Conservation (phyloP, 2,797 vertebrate genomes). For the Loris lydekkerianus region DNA sequence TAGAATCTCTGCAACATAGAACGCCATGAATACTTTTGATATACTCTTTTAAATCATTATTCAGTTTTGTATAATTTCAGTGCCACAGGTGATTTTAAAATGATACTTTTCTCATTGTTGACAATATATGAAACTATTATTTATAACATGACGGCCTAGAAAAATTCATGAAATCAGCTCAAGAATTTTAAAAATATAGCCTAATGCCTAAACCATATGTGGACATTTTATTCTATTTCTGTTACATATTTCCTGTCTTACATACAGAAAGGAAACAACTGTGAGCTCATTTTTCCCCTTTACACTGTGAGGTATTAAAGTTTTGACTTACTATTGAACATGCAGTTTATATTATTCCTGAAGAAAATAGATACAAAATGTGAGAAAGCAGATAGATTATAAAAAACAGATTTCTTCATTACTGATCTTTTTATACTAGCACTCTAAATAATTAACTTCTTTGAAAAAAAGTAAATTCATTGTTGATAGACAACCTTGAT, state of each 20-base stretch:
- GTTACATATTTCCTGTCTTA: not conserved
- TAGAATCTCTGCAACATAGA: not conserved
- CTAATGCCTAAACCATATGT: not conserved
- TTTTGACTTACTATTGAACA: not conserved
- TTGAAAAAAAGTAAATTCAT: slow-evolving; percentile 3
- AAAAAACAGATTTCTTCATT: not conserved
- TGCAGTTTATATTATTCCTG: not conserved
- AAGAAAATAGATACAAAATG: slow-evolving; percentile 15
- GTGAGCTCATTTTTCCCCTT: slow-evolving; percentile 14
- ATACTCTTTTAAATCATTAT: not conserved
- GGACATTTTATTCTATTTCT: not conserved
- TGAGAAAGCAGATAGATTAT: not conserved
- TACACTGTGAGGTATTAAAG: not conserved
- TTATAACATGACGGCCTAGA: not conserved
- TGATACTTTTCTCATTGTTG: not conserved
- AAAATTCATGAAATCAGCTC: not conserved
- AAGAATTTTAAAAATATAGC: slow-evolving; percentile 31
- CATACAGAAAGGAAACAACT: not conserved
- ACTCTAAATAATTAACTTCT: slow-evolving; percentile 26
- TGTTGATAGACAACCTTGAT: not conserved
- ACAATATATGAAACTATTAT: slow-evolving; percentile 31
- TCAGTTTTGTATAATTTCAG: not conserved
- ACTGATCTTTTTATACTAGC: not conserved
- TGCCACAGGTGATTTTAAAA: not conserved
- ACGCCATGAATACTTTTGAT: not conserved